A percentile compares a stretch with the other conserved stretches of the same genome.
phyloP scores from a whole-genome alignment of 2,113 vertebrate genomes.

The Gallinago paraguaiae region DNA sequence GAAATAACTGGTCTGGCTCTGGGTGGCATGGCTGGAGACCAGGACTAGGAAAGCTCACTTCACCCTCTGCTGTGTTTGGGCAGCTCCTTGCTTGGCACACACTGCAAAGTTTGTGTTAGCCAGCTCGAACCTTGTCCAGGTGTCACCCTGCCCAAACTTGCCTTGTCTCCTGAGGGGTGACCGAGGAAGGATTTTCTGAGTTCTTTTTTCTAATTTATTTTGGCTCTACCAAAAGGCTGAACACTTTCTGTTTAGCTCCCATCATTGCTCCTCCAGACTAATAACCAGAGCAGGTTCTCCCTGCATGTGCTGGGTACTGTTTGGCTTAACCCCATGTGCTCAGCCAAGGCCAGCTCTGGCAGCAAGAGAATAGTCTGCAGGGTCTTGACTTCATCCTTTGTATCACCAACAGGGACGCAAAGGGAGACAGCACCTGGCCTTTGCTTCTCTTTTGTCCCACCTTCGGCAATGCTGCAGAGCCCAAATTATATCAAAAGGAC shows the following conservation, averaged over 20 bases:
- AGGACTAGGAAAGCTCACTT: background rate
- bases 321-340: background rate
- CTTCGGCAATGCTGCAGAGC: background rate
- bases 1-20: background rate
- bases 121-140: background rate
- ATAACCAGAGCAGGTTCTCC: background rate
- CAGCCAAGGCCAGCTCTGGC: background rate
- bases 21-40: background rate
- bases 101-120: rapidly evolving
- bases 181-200: background rate
- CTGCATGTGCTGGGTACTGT: rapidly evolving
- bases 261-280: background rate
- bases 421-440: background rate
- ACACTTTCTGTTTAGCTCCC: background rate
- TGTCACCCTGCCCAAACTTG: background rate
- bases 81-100: background rate
- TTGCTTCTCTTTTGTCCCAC: background rate
- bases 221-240: background rate
- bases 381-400: background rate
- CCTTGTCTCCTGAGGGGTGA: background rate
- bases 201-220: background rate
- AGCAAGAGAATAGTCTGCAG: background rate
- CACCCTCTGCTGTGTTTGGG: background rate
- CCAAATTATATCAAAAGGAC: background rate
- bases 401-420: rapidly evolving